Conservation (phyloP, 2,888 invertebrate species). For the Cheilosia pagana region DNA sequence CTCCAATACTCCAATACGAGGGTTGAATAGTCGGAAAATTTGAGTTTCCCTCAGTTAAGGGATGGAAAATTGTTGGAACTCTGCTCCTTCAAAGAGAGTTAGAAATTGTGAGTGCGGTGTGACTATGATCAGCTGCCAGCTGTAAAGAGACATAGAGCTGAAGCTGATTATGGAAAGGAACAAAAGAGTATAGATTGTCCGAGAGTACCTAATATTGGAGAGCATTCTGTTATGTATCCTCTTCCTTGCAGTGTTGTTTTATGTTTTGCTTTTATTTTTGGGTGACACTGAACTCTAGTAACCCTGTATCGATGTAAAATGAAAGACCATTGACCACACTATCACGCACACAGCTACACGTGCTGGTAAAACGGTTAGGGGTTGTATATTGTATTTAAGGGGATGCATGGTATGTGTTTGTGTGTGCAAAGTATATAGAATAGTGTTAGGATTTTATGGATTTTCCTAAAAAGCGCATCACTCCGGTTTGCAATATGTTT, state of each 20-base stretch:
- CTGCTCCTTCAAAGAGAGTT: conserved; percentile 28
- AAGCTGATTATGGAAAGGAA: background rate
- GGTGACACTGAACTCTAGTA: conserved; percentile 67
- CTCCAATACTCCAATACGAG: conserved; percentile 20
- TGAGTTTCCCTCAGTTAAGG: conserved; percentile 11
- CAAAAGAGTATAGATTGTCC: conserved; percentile 39
- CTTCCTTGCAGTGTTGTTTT: conserved; percentile 7
- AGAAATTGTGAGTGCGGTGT: conserved; percentile 9
- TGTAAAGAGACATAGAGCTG: conserved; percentile 19
- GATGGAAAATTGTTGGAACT: conserved; percentile 15
- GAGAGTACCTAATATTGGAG: conserved; percentile 12
- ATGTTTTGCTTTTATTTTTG: conserved; percentile 41
- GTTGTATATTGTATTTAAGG: no score
- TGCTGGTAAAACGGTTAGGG: no score
- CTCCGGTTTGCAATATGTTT: no score
- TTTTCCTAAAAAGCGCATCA: no score
- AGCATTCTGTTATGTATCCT: conserved; percentile 25
- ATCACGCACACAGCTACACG: no score
- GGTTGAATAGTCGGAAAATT: conserved; percentile 30
- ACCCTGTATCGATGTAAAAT: conserved; percentile 47
- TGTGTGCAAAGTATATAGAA: no score
- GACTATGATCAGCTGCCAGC: conserved; percentile 42
- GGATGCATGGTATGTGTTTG: no score
- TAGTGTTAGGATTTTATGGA: no score
- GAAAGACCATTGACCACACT: conserved; percentile 51